phyloP scores from a whole-genome alignment of 2,797 vertebrate species.

The Emydoidea blandingii region DNA sequence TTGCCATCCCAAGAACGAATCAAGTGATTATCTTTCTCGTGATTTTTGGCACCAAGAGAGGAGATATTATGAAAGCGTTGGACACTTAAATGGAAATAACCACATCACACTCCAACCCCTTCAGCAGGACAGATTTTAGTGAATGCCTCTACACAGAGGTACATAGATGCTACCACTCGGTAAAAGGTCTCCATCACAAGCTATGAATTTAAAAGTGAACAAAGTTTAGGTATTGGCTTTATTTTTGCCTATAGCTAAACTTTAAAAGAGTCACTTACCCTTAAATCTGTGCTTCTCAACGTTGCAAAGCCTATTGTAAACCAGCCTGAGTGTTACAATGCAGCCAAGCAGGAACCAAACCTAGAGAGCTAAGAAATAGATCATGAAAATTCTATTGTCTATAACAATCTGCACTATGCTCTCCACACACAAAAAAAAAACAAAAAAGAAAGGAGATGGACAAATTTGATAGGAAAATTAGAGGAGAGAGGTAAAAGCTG shows the following conservation, averaged over 20 bases:
- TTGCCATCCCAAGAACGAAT: not conserved
- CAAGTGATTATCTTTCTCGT: not conserved
- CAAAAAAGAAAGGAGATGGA: not conserved
- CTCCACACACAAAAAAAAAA: not conserved
- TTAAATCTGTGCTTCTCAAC: not conserved
- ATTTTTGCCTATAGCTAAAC: not conserved
- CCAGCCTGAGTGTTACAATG: not conserved
- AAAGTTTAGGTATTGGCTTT: not conserved
- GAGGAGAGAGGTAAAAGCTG: too few relatives aligned
- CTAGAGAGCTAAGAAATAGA: not conserved
- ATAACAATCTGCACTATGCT: not conserved
- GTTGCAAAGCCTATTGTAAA: not conserved
- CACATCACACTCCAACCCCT: not conserved
- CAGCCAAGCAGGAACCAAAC: not conserved
- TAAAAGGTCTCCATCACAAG: not conserved
- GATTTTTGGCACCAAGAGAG: not conserved
- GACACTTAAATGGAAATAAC: not conserved
- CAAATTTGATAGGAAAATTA: too few relatives aligned
- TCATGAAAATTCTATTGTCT: too few relatives aligned
- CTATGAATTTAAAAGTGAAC: not conserved
- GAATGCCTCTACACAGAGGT: not conserved
- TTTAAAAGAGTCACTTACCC: not conserved
- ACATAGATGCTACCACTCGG: accelerated
- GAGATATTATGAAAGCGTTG: not conserved
- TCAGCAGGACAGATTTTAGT: not conserved